Percentiles rank a stretch among this genome's conserved stretches.
phyloP scores from a whole-genome alignment of 2,113 vertebrate genomes.

The Xenopus tropicalis region DNA sequence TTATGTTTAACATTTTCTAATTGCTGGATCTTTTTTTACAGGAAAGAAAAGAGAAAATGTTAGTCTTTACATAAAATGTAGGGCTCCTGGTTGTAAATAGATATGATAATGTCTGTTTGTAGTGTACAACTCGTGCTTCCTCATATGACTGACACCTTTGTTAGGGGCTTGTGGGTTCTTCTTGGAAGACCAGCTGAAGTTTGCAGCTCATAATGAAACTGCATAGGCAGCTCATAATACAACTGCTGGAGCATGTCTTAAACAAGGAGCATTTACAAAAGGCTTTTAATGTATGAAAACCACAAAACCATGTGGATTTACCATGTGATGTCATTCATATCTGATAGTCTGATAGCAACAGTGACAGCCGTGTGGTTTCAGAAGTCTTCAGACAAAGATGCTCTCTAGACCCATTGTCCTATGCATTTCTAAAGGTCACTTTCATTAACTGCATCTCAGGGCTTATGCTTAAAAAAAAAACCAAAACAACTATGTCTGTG shows the following conservation, averaged over 20 bases:
- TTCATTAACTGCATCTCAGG: no score
- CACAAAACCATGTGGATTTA: constrained; percentile 15
- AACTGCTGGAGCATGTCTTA: no score
- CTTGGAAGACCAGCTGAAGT: no score
- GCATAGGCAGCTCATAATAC: no score
- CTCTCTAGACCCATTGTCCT: constrained; percentile 22
- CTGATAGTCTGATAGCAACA: constrained; percentile 28
- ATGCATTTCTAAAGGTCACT: not conserved
- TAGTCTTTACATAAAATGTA: not conserved
- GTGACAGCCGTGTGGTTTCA: constrained; percentile 28
- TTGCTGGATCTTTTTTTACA: no score
- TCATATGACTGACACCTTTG: not conserved
- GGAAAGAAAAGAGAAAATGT: no score
- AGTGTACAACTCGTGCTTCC: not conserved
- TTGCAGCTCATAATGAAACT: no score
- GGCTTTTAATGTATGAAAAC: no score
- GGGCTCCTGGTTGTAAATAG: not conserved
- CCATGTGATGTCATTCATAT: constrained; percentile 27
- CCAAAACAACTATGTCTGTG: no score
- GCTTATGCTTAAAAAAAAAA: no score
- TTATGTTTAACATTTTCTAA: not conserved
- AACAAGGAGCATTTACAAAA: no score
- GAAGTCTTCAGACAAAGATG: constrained; percentile 1
- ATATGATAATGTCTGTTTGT: not conserved
- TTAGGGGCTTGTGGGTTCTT: not conserved